phyloP scores from a whole-genome alignment of 2,888 invertebrate species.

The Cepaea hortensis region DNA sequence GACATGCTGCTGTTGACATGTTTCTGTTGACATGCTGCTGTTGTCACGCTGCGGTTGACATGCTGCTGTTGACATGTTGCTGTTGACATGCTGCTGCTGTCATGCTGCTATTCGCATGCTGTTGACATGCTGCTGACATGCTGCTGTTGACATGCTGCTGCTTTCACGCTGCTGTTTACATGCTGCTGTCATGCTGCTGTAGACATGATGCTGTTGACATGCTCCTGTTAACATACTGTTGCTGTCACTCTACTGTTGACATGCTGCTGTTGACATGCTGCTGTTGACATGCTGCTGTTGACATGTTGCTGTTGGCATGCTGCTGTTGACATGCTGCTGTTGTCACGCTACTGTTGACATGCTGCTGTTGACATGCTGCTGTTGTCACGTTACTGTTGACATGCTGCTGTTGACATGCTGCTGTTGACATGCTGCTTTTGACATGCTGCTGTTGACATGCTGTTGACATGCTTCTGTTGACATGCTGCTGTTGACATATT shows the following conservation, averaged over 20 bases:
- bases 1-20: neutral
- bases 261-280: neutral
- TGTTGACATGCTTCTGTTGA: no score
- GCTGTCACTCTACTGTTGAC: neutral
- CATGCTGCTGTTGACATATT: no score
- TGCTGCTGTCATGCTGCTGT: neutral
- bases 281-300: neutral
- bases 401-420: no score
- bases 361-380: no score
- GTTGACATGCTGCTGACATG: neutral
- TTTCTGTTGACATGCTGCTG: neutral
- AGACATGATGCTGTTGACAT: neutral
- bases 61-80: neutral
- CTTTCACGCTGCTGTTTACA: neutral
- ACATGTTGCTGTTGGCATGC: no score
- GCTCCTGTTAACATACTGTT: neutral
- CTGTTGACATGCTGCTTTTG: no score
- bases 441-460: no score
- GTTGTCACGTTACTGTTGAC: no score
- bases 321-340: no score
- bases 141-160: neutral
- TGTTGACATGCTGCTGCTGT: neutral
- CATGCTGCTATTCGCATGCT: neutral
- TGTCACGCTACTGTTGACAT: no score
- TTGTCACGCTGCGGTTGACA: neutral